Evolutionary conservation across 2,113 vertebrate species (phyloP), one percentile per base, ranked within the genome.

Genomic region (Monopterus albus): DNA sequence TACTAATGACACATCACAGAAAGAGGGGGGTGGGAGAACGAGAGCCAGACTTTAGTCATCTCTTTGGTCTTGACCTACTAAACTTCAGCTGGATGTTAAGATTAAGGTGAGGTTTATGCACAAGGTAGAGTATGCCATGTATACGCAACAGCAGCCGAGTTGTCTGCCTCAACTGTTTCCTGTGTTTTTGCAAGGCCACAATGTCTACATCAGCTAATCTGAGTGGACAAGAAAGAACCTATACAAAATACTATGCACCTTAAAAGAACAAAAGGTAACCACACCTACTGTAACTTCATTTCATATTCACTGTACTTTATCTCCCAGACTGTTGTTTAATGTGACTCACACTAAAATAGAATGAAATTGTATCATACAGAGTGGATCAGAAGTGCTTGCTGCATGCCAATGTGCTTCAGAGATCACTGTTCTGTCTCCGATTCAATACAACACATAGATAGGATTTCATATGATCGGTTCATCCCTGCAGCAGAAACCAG

Each of bases 1-100:
- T 72, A 76, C 69, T 75, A 79, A 86, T 81, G 77, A 83, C 72
- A 56, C 62, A 36, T 60, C 1, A 15, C 23, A 52, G 18, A 38
- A 26, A 46, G 40, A n/a, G 29, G 29, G 2, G 29, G 29, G 29
- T 31, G 29, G 29, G 29, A 31, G 2, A 5, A 31, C 5, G 29
- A 31, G 29, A 31, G 5, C 5, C 5, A 31, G 29, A 31, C 29
- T 31, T 5, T 31, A 6, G 29, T 7, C 5, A 6, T 7, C 29
- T 31, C 29, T 31, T 31, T 31, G 8, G 29, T 31, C 5, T 50
- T 58, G 59, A 56, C 20, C 20, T 2, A 8, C 7, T 1, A 25
- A 33, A 40, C 7, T 38, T 31, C 20, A 42, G 42, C 25, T 60
- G 29, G n/a, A 60, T 51, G 21, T 8, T 55, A n/a, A n/a, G n/a